Evolutionary conservation across 2,888 invertebrate species (phyloP), one percentile per base, ranked within the genome.

Genomic region (Ernsta delagoae): DNA sequence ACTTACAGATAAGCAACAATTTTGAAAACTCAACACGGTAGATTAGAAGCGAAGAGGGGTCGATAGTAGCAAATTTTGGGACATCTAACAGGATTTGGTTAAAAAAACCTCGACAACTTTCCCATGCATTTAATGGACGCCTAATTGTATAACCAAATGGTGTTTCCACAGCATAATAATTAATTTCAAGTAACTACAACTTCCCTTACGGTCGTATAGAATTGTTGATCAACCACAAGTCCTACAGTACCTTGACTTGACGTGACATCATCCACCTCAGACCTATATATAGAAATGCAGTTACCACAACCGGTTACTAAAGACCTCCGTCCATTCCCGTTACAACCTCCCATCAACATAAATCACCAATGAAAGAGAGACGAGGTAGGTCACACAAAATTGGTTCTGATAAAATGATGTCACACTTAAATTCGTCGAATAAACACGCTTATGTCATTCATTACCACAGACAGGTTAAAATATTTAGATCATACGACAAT

Each of bases 271-370:
- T 72, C 77, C 77, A 78, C 82, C 81, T 83, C 78, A 79, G 48
- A 60, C 75, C 83, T 90, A 90, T 85, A 86, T 87, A 81, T 91
- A 90, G 89, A 85, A 85, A 84, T 90, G 89, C 89, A 89, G 78
- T 77, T 81, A 76, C 65, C 9, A 41, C 31, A 66, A 61, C 83
- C 82, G 80, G 72, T 75, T 73, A 74, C 72, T 31, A 11, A 39
- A 76, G 87, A 81, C 74, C 83, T 79, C 78, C 76, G 71, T 67
- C 73, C 71, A 75, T 72, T 80, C 75, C 81, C 77, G 82, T 82
- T 81, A 81, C 75, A 75, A 74, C 70, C 74, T 76, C 70, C 73
- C 74, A 73, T 71, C 72, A 50, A 70, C 72, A 65, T 77, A 75
- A 76, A 75, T 78, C 75, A 73, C 69, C 67, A 75, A 75, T 74